phyloP scores from a whole-genome alignment of 92 coral and sea anemone genomes.

The Epizoanthus rinbou region DNA sequence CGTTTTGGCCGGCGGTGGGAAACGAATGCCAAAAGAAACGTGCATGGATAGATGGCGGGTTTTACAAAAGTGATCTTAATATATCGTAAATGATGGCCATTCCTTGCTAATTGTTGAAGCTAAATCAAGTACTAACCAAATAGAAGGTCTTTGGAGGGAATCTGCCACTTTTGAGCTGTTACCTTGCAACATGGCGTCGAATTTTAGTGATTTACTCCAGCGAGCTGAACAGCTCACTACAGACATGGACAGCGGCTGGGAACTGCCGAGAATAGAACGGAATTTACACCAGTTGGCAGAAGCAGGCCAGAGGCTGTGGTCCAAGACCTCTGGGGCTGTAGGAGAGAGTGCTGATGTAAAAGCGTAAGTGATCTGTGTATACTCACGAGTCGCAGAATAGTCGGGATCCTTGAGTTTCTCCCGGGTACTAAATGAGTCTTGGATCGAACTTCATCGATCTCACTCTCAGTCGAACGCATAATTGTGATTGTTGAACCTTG shows the following conservation, averaged over 20 bases:
- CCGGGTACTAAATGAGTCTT: not conserved
- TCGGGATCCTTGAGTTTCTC: no score
- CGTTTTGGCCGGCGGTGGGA: not conserved
- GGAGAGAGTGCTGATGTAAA: conserved; percentile 96
- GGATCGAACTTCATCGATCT: not conserved
- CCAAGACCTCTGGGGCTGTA: conserved; percentile 79
- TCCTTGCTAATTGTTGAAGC: not conserved
- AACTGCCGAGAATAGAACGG: conserved; percentile 90
- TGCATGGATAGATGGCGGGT: conserved; percentile 76
- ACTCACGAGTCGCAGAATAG: not conserved
- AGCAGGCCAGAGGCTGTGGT: conserved; percentile 96
- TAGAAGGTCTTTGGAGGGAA: no score
- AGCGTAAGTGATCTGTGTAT: conserved; percentile 75
- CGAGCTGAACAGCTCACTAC: conserved; percentile 99
- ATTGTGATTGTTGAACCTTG: no score
- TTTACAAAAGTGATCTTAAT: conserved; percentile 54
- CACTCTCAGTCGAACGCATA: no score
- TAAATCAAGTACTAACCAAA: not conserved
- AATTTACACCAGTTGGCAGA: conserved; percentile 96
- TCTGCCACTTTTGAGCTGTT: not conserved
- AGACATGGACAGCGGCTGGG: conserved; percentile 99
- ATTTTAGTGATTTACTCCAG: conserved; percentile 92
- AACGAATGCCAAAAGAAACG: conserved; percentile 28
- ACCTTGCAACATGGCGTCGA: conserved; percentile 74
- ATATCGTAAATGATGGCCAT: conserved; percentile 14